Evolutionary conservation across 2,888 invertebrate genomes (phyloP), one percentile per base, ranked within the genome.

Genomic region (Alloplasta piceator): DNA sequence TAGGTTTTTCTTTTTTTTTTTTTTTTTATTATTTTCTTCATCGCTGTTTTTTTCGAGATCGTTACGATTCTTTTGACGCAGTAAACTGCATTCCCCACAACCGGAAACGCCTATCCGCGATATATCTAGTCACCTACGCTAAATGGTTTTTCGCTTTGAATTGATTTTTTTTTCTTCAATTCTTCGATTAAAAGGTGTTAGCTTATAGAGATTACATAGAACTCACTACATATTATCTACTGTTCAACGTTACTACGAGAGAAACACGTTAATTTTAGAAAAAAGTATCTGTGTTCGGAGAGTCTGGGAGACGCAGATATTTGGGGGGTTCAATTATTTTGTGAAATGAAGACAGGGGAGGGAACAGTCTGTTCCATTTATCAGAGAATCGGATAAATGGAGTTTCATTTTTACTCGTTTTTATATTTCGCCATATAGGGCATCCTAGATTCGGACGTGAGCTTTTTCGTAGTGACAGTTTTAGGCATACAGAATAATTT

Each of bases 211-310:
- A 87, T 90, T 91, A 91, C 87, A 91, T 84, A 87, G 87, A 90
- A 90, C 88, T 87, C 86, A 87, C 91, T 91, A 91, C 89, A 80
- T 86, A 83, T 88, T 86, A 88, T 84, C 88, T 89, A 90, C 89
- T n/a, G 16, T 85, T 87, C 88, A 89, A 90, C 90, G 87, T 83
- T 86, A 14, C 91, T 91, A 91, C 88, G 83, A 89, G 90, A 90
- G 88, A 90, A 88, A 90, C 86, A 89, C 86, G 86, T 89, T 88
- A 87, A 87, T 84, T 87, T 87, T 88, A 87, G 85, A 86, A 85
- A 80, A 60, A 74, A 66, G 66, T 80, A 67, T 38, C 48, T 75
- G 26, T 56, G 10, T 63, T 43, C 77, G 79, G 77, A 80, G 70
- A 84, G 78, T 68, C 41, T 66, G 43, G 39, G 79, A 78, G 75